A percentile compares a stretch with the other conserved stretches of the same genome.
Evolutionary conservation across 2,113 vertebrate species (phyloP).

Genomic region (Osmerus eperlanus): DNA sequence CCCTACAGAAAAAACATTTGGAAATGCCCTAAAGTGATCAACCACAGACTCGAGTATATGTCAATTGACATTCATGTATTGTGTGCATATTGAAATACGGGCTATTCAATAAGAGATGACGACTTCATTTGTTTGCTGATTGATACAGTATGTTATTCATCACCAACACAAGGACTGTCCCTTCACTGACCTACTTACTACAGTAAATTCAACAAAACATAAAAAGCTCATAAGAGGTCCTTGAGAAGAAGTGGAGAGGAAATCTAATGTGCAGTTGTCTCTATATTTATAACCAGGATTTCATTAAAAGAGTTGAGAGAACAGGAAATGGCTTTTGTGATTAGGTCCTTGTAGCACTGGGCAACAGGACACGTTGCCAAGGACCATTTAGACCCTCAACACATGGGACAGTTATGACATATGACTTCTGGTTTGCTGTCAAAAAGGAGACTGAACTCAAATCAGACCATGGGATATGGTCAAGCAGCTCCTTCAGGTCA

Average conservation of each 20-base stretch:
- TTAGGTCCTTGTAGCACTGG: slow-evolving; percentile 53
- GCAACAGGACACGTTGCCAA: slow-evolving; percentile 43
- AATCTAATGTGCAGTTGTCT: slow-evolving; percentile 40
- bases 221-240: slow-evolving; percentile 39
- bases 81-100: too few species aligned
- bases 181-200: slow-evolving; percentile 59
- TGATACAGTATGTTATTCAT: slow-evolving; percentile 44
- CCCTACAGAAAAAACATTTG: too few species aligned
- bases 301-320: slow-evolving; percentile 38
- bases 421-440: slow-evolving; percentile 26
- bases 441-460: slow-evolving; percentile 41
- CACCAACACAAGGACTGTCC: slow-evolving; percentile 42
- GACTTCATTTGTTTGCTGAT: too few species aligned
- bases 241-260: slow-evolving; percentile 42
- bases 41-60: too few species aligned
- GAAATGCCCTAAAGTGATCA: too few species aligned
- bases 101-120: too few species aligned
- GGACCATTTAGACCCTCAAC: slow-evolving; percentile 45
- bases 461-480: slow-evolving; percentile 42
- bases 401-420: not conserved
- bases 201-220: slow-evolving; percentile 52
- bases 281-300: slow-evolving; percentile 44
- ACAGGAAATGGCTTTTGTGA: slow-evolving; percentile 48
- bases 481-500: slow-evolving; percentile 27
- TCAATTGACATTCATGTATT: too few species aligned